Conservation (phyloP, 1,140 invertebrate species). For the Chlorops oryzae region DNA sequence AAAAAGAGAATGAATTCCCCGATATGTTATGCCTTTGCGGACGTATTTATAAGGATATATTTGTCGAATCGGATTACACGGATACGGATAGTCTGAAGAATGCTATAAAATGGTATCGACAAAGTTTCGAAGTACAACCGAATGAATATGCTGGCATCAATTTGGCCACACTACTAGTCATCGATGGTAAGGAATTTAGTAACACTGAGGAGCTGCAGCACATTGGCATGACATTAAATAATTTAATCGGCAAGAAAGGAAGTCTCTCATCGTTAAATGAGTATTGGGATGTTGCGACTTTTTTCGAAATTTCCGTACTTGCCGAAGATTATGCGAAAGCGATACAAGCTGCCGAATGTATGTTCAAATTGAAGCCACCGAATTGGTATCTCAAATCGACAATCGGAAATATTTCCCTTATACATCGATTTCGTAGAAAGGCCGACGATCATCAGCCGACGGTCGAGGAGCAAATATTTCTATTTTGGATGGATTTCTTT, state of each 20-base stretch:
- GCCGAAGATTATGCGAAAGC: slow-evolving; percentile 97
- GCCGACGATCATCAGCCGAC: slow-evolving; percentile 59
- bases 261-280: slow-evolving; percentile 87
- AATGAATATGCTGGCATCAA: slow-evolving; percentile 99
- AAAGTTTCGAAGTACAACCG: slow-evolving; percentile 95
- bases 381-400: slow-evolving; percentile 99
- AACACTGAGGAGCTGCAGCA: slow-evolving; percentile 81
- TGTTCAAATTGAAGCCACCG: slow-evolving; percentile 98
- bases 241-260: slow-evolving; percentile 96
- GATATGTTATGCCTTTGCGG: slow-evolving; percentile 99
- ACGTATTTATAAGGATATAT: slow-evolving; percentile 98
- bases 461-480: slow-evolving; percentile 83
- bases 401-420: slow-evolving; percentile 94
- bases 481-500: slow-evolving; percentile 99
- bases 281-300: slow-evolving; percentile 99
- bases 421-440: slow-evolving; percentile 85
- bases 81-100: slow-evolving; percentile 83
- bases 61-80: slow-evolving; percentile 89
- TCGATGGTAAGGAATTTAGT: slow-evolving; percentile 92
- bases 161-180: slow-evolving; percentile 94
- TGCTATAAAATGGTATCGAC: slow-evolving; percentile 97
- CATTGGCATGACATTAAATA: slow-evolving; percentile 88
- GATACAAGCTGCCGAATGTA: slow-evolving; percentile 94
- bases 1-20: slow-evolving; percentile 88
- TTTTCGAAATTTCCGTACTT: slow-evolving; percentile 97